Evolutionary conservation across 2,888 invertebrate genomes (phyloP).

Genomic region (Homarus gammarus): DNA sequence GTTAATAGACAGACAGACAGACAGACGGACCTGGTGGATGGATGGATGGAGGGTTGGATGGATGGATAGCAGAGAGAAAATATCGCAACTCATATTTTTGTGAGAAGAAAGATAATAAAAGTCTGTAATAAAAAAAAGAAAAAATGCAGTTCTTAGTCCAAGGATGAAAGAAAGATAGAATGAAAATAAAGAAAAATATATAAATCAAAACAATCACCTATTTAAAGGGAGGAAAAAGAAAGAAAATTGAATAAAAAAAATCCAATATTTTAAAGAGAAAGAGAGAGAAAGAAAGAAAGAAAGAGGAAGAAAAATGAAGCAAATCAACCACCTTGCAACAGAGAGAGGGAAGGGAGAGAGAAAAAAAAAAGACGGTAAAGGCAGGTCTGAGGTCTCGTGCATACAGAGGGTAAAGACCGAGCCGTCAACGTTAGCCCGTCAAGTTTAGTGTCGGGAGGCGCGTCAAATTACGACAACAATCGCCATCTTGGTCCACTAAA

Average conservation of each 20-base stretch:
- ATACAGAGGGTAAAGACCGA: background rate
- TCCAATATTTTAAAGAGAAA: background rate
- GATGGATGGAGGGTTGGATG: no score
- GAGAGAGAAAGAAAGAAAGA: background rate
- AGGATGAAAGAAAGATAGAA: no score
- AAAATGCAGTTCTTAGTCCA: no score
- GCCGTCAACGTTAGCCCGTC: constrained; percentile 42
- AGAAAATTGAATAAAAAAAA: background rate
- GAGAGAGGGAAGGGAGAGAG: background rate
- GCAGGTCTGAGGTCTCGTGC: background rate
- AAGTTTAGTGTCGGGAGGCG: constrained; percentile 35
- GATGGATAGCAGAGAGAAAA: no score
- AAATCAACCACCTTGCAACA: background rate
- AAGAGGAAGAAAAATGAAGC: background rate
- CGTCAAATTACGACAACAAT: constrained; percentile 18
- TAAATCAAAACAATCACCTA: background rate
- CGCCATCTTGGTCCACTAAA: constrained; percentile 55
- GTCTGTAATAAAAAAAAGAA: no score
- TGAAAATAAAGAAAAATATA: no score
- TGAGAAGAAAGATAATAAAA: no score
- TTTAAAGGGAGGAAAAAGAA: background rate
- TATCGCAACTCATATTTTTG: no score
- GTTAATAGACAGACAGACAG: no score
- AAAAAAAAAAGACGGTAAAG: background rate
- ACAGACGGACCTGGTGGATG: no score